A percentile compares a stretch with the other conserved stretches of the same genome.
Conservation (phyloP, 2,888 invertebrate genomes). For the Rotaria sp. region DNA sequence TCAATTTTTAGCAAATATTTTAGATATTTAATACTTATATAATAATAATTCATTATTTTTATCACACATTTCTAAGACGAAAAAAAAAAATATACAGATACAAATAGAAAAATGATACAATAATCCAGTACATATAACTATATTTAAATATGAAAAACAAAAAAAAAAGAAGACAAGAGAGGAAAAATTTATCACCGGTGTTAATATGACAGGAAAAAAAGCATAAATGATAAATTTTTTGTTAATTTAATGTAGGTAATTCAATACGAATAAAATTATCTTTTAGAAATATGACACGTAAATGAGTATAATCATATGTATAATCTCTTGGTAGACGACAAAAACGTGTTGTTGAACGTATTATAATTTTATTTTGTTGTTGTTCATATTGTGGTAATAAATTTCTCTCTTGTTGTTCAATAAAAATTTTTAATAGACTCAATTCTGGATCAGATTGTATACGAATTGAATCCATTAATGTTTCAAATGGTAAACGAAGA, state of each 20-base stretch:
- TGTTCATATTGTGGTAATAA: background rate
- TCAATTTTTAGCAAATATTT: background rate
- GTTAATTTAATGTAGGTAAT: background rate
- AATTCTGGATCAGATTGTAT: background rate
- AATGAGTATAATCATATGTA: background rate
- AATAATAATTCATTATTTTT: background rate
- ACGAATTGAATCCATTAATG: background rate
- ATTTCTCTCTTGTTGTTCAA: slow-evolving; percentile 27
- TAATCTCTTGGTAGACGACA: slow-evolving; percentile 5
- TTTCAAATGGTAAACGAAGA: background rate
- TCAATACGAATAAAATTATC: slow-evolving; percentile 22
- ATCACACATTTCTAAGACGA: background rate
- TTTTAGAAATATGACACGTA: background rate
- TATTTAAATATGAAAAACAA: background rate
- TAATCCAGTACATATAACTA: background rate
- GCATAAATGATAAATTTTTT: background rate
- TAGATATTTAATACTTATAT: background rate
- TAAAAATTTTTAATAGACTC: slow-evolving; percentile 1
- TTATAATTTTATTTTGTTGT: background rate
- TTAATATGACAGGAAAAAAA: background rate
- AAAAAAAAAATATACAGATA: background rate
- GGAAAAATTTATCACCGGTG: background rate
- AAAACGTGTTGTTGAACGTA: background rate
- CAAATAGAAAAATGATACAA: slow-evolving; percentile 10
- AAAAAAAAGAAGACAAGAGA: background rate